Evolutionary conservation across 2,797 vertebrate species (phyloP), one percentile per base, ranked within the genome.

Genomic region (Tadarida brasiliensis): DNA sequence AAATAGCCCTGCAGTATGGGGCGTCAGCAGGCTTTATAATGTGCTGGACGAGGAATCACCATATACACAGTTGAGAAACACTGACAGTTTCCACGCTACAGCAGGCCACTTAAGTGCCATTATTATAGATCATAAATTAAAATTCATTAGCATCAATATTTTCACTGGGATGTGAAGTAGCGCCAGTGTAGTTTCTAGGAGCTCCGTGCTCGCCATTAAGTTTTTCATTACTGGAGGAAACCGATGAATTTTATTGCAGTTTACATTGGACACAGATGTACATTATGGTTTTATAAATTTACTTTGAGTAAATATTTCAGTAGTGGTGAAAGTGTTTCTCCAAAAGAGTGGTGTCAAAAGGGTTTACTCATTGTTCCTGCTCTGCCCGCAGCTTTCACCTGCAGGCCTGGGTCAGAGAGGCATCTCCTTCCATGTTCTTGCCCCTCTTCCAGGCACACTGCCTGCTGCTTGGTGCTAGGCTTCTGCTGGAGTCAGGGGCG

Each of bases 161-260:
- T 95, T 91, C 57, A 82, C 85, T 91, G 61, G 67, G 95, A 82
- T 94, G 2, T 86, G 35, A 84, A 97, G 49, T 74, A 87, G 86
- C 11, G 4, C 57, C 80, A 74, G 71, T 44, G 26, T 80, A 63
- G 65, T 90, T 97, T 67, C 56, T 83, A 74, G 57, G 67, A 70
- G 81, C 82, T 16, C 76, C 3, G 7, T 71, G 88, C 30, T 97
- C 71, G 90, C 93, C 73, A 70, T 95, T 92, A 97, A 85, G 30
- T 17, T 96, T 88, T 96, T 93, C 82, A 73, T 97, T 94, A 71
- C 94, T 4, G 0, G 85, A 71, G 63, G 90, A 90, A 97, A 97
- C 24, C 7, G 59, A 22, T 82, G 67, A 90, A 94, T 96, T 97
- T 90, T 96, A 74, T 89, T 95, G n/a, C 78, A 94, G 47, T 61